Percentiles rank a stretch among this genome's conserved stretches.
These are phyloP conservation scores for Stegodyphus dumicola DNA, from an alignment of 1,140 invertebrate species.

Conservation along the genomic window DNA sequence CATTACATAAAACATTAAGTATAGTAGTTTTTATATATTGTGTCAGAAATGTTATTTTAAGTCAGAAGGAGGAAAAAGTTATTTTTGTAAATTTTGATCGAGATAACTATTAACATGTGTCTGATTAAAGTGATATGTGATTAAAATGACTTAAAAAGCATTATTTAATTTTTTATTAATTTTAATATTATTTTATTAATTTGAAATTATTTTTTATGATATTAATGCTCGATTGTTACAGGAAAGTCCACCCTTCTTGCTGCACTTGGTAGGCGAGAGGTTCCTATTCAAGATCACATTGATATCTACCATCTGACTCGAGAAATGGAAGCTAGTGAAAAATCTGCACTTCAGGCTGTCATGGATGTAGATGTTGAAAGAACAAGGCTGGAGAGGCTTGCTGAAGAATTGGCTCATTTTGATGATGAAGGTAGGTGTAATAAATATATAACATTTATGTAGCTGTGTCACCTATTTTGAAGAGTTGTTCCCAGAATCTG, in stretches of 20 bases:
- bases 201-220: too few relatives aligned
- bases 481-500: neutral
- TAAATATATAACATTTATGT: too few relatives aligned
- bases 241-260: slow-evolving; percentile 93
- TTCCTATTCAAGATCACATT: slow-evolving; percentile 95
- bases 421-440: slow-evolving; percentile 83
- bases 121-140: too few relatives aligned
- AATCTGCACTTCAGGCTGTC: slow-evolving; percentile 90
- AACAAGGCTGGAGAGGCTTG: slow-evolving; percentile 89
- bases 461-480: neutral
- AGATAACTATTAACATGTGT: too few relatives aligned
- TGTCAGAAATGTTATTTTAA: too few relatives aligned
- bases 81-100: too few relatives aligned
- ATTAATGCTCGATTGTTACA: slow-evolving; percentile 63
- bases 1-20: too few relatives aligned
- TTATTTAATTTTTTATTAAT: too few relatives aligned
- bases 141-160: too few relatives aligned
- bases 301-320: slow-evolving; percentile 98
- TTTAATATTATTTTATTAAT: too few relatives aligned
- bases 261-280: slow-evolving; percentile 91
- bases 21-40: too few relatives aligned
- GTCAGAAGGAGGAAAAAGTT: too few relatives aligned
- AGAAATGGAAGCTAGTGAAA: slow-evolving; percentile 95
- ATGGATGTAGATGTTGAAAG: slow-evolving; percentile 98
- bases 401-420: slow-evolving; percentile 87